Conservation (phyloP, 2,797 vertebrate species). For the Microctenopoma steveboyesi region DNA sequence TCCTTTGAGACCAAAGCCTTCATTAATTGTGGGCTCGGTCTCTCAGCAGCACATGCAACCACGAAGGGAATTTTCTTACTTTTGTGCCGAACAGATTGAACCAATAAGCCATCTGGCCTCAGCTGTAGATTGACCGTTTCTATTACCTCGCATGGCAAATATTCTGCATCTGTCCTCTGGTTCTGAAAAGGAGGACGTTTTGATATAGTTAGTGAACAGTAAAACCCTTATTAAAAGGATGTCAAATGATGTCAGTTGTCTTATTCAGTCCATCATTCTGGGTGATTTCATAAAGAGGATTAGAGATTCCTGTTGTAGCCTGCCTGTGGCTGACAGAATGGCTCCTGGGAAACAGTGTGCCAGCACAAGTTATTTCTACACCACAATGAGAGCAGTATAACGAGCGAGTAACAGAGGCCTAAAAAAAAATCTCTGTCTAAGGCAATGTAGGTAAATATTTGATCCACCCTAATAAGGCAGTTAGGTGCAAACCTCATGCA, state of each 20-base stretch:
- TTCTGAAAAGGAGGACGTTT: constrained; percentile 14
- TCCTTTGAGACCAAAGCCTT: constrained; percentile 29
- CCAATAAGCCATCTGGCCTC: constrained; percentile 33
- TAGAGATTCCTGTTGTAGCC: constrained; percentile 64
- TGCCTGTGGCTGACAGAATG: constrained; percentile 69
- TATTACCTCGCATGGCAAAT: constrained; percentile 20
- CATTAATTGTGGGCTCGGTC: constrained; percentile 49
- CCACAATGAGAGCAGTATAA: constrained; percentile 71
- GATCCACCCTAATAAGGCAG: constrained; percentile 44
- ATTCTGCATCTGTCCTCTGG: constrained; percentile 12
- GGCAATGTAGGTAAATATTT: constrained; percentile 48
- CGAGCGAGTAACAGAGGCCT: constrained; percentile 31
- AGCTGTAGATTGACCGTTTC: constrained; percentile 21
- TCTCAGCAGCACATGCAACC: constrained; percentile 19
- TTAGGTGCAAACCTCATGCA: constrained; percentile 34
- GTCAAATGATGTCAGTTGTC: constrained; percentile 61
- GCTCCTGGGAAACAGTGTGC: constrained; percentile 69
- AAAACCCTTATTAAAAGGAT: constrained; percentile 46
- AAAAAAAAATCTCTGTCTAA: constrained; percentile 28
- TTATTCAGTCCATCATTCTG: constrained; percentile 64
- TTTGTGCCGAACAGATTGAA: constrained; percentile 38
- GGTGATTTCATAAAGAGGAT: constrained; percentile 57
- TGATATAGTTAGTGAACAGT: constrained; percentile 40
- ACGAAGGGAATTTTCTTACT: constrained; percentile 27
- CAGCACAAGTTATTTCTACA: constrained; percentile 56